Evolutionary conservation across 1,140 invertebrate species (phyloP), one percentile per base, ranked within the genome.

Genomic region (Pissodes strobi): DNA sequence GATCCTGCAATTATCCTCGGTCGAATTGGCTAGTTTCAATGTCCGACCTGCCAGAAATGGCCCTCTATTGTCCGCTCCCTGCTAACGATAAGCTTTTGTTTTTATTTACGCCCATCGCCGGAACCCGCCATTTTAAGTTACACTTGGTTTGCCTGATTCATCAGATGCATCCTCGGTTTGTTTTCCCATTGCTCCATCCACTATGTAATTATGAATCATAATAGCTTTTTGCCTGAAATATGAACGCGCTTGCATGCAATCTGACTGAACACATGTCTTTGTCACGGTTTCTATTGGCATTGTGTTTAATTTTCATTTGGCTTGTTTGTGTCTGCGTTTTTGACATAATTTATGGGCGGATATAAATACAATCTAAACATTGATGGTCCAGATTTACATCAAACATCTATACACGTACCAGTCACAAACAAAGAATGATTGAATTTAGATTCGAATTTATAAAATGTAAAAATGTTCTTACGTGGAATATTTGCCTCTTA

Each of bases 121-220:
- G 45, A 46, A 46, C 45, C 45, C 21, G 45, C 45, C 45, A 46
- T 46, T 46, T 46, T 46, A 2, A 46, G 45, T 46, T 46, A 46
- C 45, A 46, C 45, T 46, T 46, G 3, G 45, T 8, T 46, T 19
- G 2, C 13, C 13, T 41, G 38, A 45, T 45, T 45, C 41, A 45
- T 45, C 41, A 45, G 17, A 45, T 19, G 25, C 25, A 12, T n/a
- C 12, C 17, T 1, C 2, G 15, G 15, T 45, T 45, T 45, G 41
- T 21, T 45, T 21, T 45, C 15, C 19, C 15, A 15, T 18, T 45
- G 41, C 41, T 45, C 1, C 19, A 45, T 45, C 41, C 19, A 18
- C 4, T 45, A 12, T 45, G 19, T 45, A 45, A 45, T 45, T 45
- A 45, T 21, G 5, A 18, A 19, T 45, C 17, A 45, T 18, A 21